Evolutionary conservation across 2,113 vertebrate species (phyloP), one percentile per base, ranked within the genome.

Genomic region (Shinisaurus crocodilurus): DNA sequence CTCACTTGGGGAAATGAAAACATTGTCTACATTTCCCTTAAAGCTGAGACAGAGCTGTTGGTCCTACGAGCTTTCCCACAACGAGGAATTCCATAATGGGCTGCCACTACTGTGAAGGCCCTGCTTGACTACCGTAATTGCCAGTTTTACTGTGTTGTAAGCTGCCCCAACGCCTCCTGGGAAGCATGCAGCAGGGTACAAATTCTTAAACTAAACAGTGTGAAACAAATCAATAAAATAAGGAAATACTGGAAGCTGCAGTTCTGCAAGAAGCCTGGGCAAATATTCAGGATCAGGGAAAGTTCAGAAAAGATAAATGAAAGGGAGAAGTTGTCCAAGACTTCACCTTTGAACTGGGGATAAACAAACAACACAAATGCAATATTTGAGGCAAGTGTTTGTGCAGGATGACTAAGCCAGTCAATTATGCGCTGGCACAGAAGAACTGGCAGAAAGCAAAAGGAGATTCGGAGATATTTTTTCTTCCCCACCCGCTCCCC

Each of bases 331-430:
- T 16, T 18, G 25, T 0, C 2, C 16, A 81, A 40, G 86, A 89
- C 90, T 0, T 4, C 82, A 3, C 7, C 82, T 88, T 60, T 12
- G 40, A 93, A 86, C 5, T 34, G 50, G 74, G 82, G 16, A n/a
- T 34, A 90, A 89, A n/a, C 7, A 45, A 77, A n/a, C n/a, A n/a
- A n/a, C n/a, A n/a, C n/a, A n/a, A 45, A 77, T 65, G 34, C 84
- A 74, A 0, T 43, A 0, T 34, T 0, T 43, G 10, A 87, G 27
- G 89, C 0, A 86, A 2, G 48, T 27, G 87, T 45, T 0, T 27
- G 29, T 60, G 1, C 45, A 70, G 25, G 69, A 60, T 85, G 92
- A 90, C 25, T 85, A 82, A 85, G 67, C 54, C 69, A 69, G 65
- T 87, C 5, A 2, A 79, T 16, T 18, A 16, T 92, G 80, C 4